A percentile compares a stretch with the other conserved stretches of the same genome.
These are phyloP conservation scores for Mycteria americana DNA, from an alignment of 2,797 vertebrate species.

Conservation along the genomic window DNA sequence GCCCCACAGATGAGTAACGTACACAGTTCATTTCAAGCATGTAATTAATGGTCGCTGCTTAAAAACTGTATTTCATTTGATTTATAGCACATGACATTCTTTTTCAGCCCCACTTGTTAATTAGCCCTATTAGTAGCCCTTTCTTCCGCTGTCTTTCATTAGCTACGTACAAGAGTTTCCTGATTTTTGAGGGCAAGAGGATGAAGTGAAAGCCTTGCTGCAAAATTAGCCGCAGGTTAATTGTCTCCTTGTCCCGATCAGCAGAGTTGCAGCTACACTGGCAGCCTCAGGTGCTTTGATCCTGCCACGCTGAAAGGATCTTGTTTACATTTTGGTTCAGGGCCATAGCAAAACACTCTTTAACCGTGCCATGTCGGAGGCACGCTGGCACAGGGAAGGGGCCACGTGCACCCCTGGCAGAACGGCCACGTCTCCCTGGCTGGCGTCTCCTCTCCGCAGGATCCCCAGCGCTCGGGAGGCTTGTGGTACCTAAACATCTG, in stretches of 20 bases:
- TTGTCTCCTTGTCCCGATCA: not conserved
- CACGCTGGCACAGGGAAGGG: not conserved
- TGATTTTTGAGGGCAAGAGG: not conserved
- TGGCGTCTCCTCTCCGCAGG: not conserved
- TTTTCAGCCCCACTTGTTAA: slow-evolving; percentile 10
- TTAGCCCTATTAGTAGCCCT: not conserved
- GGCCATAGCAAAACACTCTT: not conserved
- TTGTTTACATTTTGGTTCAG: not conserved
- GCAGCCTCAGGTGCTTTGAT: not conserved
- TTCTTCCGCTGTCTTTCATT: not conserved
- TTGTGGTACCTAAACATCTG: not conserved
- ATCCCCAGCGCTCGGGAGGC: not conserved
- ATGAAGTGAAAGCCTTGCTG: not conserved
- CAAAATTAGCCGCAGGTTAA: not conserved
- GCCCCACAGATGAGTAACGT: not conserved
- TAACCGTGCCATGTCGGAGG: rapidly evolving
- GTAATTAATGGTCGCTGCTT: slow-evolving; percentile 19
- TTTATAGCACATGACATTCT: slow-evolving; percentile 25
- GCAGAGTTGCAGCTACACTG: not conserved
- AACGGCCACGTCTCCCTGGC: not conserved
- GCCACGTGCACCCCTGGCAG: no score
- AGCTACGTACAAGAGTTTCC: not conserved
- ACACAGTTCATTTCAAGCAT: slow-evolving; percentile 12
- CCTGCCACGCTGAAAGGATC: not conserved
- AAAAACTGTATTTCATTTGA: slow-evolving; percentile 43